Evolutionary conservation across 2,797 vertebrate genomes (phyloP).

Genomic region (Allobates femoralis): DNA sequence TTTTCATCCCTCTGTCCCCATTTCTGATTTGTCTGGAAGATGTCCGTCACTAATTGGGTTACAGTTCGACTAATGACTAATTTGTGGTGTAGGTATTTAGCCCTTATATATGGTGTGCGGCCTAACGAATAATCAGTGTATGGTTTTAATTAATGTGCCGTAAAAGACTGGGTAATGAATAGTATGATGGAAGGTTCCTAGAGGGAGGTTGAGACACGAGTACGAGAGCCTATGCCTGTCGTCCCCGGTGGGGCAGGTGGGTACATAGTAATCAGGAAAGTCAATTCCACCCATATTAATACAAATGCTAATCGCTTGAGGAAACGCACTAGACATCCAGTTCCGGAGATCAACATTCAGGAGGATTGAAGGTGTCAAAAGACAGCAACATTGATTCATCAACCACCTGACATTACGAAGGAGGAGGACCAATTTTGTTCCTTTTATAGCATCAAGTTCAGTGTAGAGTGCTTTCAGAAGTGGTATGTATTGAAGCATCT

Average conservation of each 20-base stretch:
- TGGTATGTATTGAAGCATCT: slow-evolving; percentile 4
- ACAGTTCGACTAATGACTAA: too few relatives aligned
- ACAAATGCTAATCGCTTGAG: background rate
- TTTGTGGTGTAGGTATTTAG: too few relatives aligned
- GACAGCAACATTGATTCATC: background rate
- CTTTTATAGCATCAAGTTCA: background rate
- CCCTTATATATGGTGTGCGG: too few relatives aligned
- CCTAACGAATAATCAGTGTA: too few relatives aligned
- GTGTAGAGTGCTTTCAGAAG: background rate
- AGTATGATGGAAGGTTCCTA: background rate
- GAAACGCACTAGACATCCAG: background rate
- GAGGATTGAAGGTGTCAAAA: background rate
- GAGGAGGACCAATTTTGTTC: background rate
- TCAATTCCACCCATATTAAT: background rate
- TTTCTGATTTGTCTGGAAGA: too few relatives aligned
- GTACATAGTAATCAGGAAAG: background rate
- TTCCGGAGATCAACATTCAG: background rate
- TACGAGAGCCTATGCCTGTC: background rate
- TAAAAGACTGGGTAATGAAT: too few relatives aligned
- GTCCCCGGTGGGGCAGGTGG: background rate
- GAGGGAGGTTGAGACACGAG: background rate
- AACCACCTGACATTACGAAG: slow-evolving; percentile 5
- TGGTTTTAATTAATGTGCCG: too few relatives aligned
- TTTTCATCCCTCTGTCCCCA: too few relatives aligned
- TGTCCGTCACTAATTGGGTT: too few relatives aligned